phyloP scores from a whole-genome alignment of 2,113 vertebrate genomes.

The Progne subis region DNA sequence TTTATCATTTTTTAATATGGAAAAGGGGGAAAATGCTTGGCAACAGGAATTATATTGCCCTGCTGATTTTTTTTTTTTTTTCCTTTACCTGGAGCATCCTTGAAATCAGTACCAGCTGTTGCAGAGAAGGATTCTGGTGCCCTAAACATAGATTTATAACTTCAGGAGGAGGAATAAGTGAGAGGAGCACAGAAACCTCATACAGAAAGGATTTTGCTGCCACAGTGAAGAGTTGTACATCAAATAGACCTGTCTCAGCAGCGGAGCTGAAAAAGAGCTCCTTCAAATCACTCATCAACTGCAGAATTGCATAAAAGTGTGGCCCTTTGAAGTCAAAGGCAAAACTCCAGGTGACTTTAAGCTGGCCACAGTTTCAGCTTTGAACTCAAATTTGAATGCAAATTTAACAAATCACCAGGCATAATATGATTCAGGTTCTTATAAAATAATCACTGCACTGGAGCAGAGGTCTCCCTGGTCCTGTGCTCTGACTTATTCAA shows the following conservation, averaged over 20 bases:
- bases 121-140: neutral
- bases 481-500: neutral
- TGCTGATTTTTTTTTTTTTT: neutral
- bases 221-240: neutral
- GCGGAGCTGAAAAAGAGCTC: neutral
- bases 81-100: conserved; percentile 37
- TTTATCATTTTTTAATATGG: conserved; percentile 10
- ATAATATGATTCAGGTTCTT: neutral
- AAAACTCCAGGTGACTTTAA: conserved; percentile 8
- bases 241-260: neutral
- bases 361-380: neutral
- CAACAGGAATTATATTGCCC: conserved; percentile 11
- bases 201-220: neutral
- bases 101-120: conserved; percentile 53
- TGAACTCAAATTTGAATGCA: conserved; percentile 11
- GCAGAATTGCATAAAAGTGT: neutral
- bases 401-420: conserved; percentile 27
- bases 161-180: neutral
- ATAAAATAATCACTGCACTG: neutral
- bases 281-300: neutral
- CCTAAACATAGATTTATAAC: conserved; percentile 35
- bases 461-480: neutral
- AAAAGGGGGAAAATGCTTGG: neutral
- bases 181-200: neutral
- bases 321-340: conserved; percentile 43